Conservation (phyloP, 1,140 invertebrate species). For the Oppia nitens region DNA sequence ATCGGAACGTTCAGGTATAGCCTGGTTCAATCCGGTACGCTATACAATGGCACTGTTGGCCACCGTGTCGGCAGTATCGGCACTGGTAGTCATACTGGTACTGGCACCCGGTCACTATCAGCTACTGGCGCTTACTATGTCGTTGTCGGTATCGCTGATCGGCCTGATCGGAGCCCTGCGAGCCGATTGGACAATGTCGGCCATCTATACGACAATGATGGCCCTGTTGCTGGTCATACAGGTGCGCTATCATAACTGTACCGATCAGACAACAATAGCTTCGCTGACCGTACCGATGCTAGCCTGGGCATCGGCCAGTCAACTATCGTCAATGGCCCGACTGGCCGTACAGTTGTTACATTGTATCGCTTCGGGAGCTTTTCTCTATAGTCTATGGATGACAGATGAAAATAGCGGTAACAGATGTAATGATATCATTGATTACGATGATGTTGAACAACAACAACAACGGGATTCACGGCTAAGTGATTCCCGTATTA, state of each 20-base stretch:
- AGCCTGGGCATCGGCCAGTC: background rate
- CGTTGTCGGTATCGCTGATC: background rate
- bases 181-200: background rate
- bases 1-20: background rate
- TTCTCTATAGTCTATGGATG: no score
- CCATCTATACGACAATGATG: background rate
- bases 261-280: background rate
- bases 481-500: no score
- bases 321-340: background rate
- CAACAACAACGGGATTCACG: no score
- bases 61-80: background rate
- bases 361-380: background rate
- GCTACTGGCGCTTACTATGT: background rate
- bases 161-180: background rate
- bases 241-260: background rate
- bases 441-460: no score
- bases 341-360: background rate
- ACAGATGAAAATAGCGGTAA: no score
- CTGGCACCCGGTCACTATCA: background rate
- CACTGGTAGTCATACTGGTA: background rate
- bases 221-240: background rate
- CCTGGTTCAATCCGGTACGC: background rate
- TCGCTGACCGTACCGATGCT: background rate
- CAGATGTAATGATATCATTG: no score
- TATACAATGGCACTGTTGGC: background rate